phyloP scores from a whole-genome alignment of 1,140 invertebrate genomes.

The Lucilia sericata region DNA sequence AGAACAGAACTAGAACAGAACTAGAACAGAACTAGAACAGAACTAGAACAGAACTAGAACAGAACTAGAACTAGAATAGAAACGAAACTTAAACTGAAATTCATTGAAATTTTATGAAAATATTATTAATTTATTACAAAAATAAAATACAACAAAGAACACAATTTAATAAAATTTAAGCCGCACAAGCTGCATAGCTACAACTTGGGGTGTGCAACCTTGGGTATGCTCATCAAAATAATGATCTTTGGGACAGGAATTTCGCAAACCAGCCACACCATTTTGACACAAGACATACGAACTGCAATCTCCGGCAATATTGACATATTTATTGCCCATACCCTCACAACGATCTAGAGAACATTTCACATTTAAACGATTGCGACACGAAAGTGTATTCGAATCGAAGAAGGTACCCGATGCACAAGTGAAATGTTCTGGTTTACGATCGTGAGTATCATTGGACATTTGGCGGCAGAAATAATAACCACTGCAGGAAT shows the following conservation, averaged over 20 bases:
- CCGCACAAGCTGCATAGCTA: constrained; percentile 57
- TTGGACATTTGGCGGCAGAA: constrained; percentile 52
- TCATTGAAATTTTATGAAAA: too few species aligned
- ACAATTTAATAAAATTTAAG: constrained; percentile 4
- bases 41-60: too few species aligned
- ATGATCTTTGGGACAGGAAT: constrained; percentile 54
- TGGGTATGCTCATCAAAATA: constrained; percentile 63
- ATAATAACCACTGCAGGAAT: constrained; percentile 60
- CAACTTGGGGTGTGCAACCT: constrained; percentile 57
- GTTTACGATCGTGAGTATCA: constrained; percentile 58
- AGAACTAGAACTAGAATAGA: too few species aligned
- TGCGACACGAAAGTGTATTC: constrained; percentile 56
- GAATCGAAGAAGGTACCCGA: constrained; percentile 58
- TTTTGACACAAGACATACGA: constrained; percentile 55
- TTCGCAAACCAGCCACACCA: constrained; percentile 50
- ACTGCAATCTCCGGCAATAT: constrained; percentile 57
- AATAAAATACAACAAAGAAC: too few species aligned
- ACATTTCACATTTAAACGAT: constrained; percentile 61
- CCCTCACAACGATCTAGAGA: constrained; percentile 56
- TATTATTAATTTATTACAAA: too few species aligned
- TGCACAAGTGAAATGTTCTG: constrained; percentile 54
- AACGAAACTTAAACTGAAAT: too few species aligned
- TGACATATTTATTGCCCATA: constrained; percentile 55
- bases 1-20: too few species aligned
- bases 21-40: too few species aligned